A percentile compares a stretch with the other conserved stretches of the same genome.
Evolutionary conservation across 2,888 invertebrate species (phyloP).

Genomic region (Orthonychiurus folsomi): DNA sequence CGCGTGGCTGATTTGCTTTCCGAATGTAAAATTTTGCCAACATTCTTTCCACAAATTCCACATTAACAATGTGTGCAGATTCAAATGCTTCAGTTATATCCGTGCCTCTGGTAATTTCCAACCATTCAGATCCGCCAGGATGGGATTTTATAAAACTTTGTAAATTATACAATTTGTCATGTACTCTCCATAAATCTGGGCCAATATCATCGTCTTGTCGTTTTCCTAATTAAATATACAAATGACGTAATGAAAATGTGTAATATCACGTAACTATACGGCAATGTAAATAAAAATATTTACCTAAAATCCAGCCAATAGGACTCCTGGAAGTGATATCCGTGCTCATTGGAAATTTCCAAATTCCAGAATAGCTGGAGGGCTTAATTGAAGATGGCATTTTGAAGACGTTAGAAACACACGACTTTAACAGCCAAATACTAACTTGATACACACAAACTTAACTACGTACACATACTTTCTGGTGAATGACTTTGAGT

Average conservation of each 20-base stretch:
- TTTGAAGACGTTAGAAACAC: too few relatives aligned
- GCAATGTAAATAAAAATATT: too few relatives aligned
- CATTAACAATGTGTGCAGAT: slow-evolving; percentile 41
- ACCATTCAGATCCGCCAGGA: slow-evolving; percentile 76
- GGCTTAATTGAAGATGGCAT: too few relatives aligned
- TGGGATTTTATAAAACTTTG: slow-evolving; percentile 66
- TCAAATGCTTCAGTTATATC: slow-evolving; percentile 43
- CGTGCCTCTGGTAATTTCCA: slow-evolving; percentile 45
- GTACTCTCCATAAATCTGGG: slow-evolving; percentile 68
- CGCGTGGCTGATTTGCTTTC: slow-evolving; percentile 31
- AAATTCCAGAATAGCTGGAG: neutral
- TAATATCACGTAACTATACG: too few relatives aligned
- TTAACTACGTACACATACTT: too few relatives aligned
- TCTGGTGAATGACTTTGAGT: too few relatives aligned
- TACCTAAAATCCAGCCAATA: neutral
- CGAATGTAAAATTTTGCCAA: slow-evolving; percentile 37
- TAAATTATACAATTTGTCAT: slow-evolving; percentile 73
- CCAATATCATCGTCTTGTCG: slow-evolving; percentile 56
- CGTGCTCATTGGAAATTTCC: neutral
- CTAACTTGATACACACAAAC: too few relatives aligned
- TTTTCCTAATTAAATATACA: neutral
- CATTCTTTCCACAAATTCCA: slow-evolving; percentile 22
- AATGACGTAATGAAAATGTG: neutral
- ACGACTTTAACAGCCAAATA: too few relatives aligned
- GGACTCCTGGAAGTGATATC: neutral